Percentiles rank a stretch among this genome's conserved stretches.
phyloP scores from a whole-genome alignment of 2,888 invertebrate species.

The Monoplex corrugatus region DNA sequence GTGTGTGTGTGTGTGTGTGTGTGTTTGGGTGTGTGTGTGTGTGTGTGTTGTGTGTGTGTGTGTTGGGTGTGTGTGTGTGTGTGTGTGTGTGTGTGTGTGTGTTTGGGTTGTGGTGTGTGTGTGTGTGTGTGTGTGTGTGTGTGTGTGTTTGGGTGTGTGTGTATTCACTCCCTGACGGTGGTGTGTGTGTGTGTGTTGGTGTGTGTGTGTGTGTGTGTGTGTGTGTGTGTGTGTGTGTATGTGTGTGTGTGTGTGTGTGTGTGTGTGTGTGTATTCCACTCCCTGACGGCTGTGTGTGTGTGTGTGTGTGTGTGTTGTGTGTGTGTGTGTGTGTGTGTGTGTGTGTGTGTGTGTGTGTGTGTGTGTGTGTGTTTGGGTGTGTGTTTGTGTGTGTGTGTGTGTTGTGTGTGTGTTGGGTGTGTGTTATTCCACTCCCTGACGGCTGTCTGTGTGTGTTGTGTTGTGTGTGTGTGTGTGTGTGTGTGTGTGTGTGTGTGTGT shows the following conservation, averaged over 20 bases:
- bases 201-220: not conserved
- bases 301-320: too few relatives aligned
- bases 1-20: not conserved
- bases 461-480: too few relatives aligned
- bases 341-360: too few relatives aligned
- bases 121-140: not conserved
- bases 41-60: not conserved
- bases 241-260: constrained; percentile 13
- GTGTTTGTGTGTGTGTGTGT: too few relatives aligned
- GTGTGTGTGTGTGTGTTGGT: not conserved
- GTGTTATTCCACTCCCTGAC: too few relatives aligned
- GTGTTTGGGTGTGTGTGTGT: not conserved
- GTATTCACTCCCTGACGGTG: too few relatives aligned
- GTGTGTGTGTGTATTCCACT: too few relatives aligned
- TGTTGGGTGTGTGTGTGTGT: not conserved
- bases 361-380: too few relatives aligned
- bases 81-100: not conserved
- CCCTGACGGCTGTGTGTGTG: not conserved
- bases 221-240: not conserved
- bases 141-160: not conserved
- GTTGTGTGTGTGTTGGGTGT: too few relatives aligned
- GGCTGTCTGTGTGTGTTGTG: too few relatives aligned
- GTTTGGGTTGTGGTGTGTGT: not conserved
- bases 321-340: not conserved
- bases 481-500: too few relatives aligned